Conservation (phyloP, 1,140 invertebrate genomes). For the Asobara japonica region DNA sequence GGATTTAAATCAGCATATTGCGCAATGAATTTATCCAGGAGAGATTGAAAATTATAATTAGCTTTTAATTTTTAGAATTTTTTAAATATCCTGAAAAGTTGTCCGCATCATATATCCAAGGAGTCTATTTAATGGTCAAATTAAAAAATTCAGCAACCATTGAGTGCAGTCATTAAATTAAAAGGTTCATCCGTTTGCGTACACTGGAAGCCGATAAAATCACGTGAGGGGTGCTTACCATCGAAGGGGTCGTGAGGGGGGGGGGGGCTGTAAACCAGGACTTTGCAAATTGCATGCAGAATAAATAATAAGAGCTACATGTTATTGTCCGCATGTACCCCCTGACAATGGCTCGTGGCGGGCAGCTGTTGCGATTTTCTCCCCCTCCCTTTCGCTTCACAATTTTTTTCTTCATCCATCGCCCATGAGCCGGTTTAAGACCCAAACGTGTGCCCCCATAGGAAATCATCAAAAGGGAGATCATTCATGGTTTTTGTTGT, state of each 20-base stretch:
- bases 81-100: too few relatives aligned
- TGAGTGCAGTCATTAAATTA: too few relatives aligned
- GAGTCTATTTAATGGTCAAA: too few relatives aligned
- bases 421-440: neutral
- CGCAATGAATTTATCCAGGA: too few relatives aligned
- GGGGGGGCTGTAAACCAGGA: neutral
- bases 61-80: too few relatives aligned
- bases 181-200: neutral
- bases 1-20: too few relatives aligned
- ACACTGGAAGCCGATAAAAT: neutral
- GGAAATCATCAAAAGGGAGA: slow-evolving; percentile 54
- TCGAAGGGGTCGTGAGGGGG: neutral
- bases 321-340: slow-evolving; percentile 35
- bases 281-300: neutral
- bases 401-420: slow-evolving; percentile 4
- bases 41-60: too few relatives aligned
- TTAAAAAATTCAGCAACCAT: too few relatives aligned
- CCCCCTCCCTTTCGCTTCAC: neutral
- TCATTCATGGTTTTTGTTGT: slow-evolving; percentile 32
- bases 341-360: slow-evolving; percentile 34
- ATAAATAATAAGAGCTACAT: slow-evolving; percentile 31
- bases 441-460: slow-evolving; percentile 16
- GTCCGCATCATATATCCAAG: too few relatives aligned
- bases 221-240: neutral
- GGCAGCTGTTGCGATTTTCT: slow-evolving; percentile 42